Evolutionary conservation across 2,113 vertebrate species (phyloP), one percentile per base, ranked within the genome.

Genomic region (Embiotoca jacksoni): DNA sequence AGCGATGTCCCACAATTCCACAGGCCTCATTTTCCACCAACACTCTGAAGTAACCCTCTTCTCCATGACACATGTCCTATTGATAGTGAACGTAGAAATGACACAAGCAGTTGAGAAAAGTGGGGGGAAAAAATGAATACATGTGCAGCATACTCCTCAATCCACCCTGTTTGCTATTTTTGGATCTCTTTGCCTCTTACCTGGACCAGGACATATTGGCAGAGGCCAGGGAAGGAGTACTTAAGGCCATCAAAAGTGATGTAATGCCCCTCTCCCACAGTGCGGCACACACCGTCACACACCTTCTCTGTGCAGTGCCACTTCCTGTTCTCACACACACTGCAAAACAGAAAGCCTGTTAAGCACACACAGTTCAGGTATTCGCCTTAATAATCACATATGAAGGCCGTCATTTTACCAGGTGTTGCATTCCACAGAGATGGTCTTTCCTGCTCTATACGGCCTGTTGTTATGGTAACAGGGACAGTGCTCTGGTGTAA

Each of bases 181-280:
- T 32, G 3, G 5, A 67, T 56, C 7, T 66, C 3, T 63, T 39
- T 33, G 3, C 74, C 7, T 72, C 94, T 95, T 92, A 99, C 98
- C 97, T 99, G 97, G 44, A 89, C 96, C 75, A 99, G 87, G 1
- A 99, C 94, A 2, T 99, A 99, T 30, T 97, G 97, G 75, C 98
- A 99, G 64, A 95, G 95, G 39, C 98, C 98, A 0, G 96, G 96
- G 77, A 99, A 99, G 3, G 91, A 92, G 74, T 97, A 99, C 55
- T 96, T 96, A 72, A 97, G 31, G 41, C 97, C 97, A 61, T 99
- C 98, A 23, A 99, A 99, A 36, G 97, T 97, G 82, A 98, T 87
- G 90, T 97, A 99, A 88, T 99, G 96, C 0, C 95, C 93, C 54
- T 96, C 93, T 52, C 97, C 98, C 0, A 99, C 84, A 0, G 92